A percentile compares a stretch with the other conserved stretches of the same genome.
Conservation (phyloP, 2,888 invertebrate genomes). For the Leptinotarsa haldemani region DNA sequence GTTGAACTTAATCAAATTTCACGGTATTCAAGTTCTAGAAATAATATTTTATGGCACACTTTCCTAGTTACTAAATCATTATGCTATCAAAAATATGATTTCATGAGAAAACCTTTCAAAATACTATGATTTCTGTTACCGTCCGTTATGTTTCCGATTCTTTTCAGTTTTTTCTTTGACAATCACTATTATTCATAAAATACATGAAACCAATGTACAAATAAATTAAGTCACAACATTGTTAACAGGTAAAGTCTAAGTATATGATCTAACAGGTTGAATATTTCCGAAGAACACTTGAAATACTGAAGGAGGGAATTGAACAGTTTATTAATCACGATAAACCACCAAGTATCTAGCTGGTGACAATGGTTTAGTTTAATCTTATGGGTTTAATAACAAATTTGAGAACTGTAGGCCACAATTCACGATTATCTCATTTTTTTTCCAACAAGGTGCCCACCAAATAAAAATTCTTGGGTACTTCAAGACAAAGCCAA, state of each 20-base stretch:
- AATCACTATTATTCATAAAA: background rate
- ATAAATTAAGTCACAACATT: background rate
- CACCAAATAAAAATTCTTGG: too few relatives aligned
- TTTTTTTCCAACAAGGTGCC: background rate
- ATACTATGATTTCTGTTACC: background rate
- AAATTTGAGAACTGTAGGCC: constrained; percentile 5
- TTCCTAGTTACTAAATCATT: constrained; percentile 37
- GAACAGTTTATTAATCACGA: background rate
- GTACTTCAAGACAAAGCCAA: too few relatives aligned
- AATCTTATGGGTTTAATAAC: background rate
- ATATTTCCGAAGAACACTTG: constrained; percentile 12
- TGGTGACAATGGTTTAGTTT: background rate
- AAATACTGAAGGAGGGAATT: constrained; percentile 14
- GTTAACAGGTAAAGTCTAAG: constrained; percentile 4
- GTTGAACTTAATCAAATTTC: background rate
- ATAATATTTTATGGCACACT: constrained; percentile 41
- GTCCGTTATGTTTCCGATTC: background rate
- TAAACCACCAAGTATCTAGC: background rate
- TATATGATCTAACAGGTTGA: constrained; percentile 5
- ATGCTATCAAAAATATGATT: constrained; percentile 24
- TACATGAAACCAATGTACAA: background rate
- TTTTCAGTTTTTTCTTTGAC: background rate
- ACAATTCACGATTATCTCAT: background rate
- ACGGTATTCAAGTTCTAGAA: background rate
- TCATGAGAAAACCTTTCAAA: constrained; percentile 1